These are phyloP conservation scores for Noctua janthe DNA, from an alignment of 2,888 invertebrate genomes.

Conservation along the genomic window DNA sequence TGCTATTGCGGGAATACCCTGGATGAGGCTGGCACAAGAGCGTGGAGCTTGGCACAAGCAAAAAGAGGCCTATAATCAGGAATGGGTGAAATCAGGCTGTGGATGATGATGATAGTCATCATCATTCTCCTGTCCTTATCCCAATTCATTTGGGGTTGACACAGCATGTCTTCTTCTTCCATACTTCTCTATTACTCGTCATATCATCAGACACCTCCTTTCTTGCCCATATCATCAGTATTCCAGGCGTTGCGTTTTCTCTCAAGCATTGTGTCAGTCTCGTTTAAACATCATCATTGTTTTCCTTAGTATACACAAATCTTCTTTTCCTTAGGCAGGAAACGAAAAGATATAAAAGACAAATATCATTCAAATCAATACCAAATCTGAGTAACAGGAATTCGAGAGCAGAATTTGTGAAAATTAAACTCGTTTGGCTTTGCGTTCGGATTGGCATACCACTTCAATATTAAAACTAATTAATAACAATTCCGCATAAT, in stretches of 20 bases:
- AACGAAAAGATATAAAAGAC: not conserved
- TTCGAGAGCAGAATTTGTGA: constrained; percentile 36
- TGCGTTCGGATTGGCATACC: constrained; percentile 39
- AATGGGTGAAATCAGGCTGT: too few relatives aligned
- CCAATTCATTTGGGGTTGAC: too few relatives aligned
- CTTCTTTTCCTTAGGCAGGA: not conserved
- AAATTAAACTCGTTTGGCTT: constrained; percentile 46
- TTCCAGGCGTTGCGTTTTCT: not conserved
- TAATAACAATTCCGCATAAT: constrained; percentile 50
- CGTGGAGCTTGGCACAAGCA: too few relatives aligned
- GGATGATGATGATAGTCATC: too few relatives aligned
- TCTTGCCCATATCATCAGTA: not conserved
- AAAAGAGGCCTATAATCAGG: too few relatives aligned
- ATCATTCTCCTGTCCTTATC: too few relatives aligned
- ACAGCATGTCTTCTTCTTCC: too few relatives aligned
- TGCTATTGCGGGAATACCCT: too few relatives aligned
- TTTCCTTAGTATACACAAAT: not conserved
- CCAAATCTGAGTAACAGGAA: not conserved
- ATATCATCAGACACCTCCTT: too few relatives aligned
- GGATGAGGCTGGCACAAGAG: too few relatives aligned
- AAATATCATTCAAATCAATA: constrained; percentile 1
- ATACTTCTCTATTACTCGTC: too few relatives aligned
- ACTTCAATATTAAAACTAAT: constrained; percentile 42
- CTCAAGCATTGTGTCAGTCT: not conserved
- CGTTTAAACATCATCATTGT: not conserved